Base-by-base conservation (phyloP, 2,797 vertebrate species). In the Sebastes hubbsi region DNA sequence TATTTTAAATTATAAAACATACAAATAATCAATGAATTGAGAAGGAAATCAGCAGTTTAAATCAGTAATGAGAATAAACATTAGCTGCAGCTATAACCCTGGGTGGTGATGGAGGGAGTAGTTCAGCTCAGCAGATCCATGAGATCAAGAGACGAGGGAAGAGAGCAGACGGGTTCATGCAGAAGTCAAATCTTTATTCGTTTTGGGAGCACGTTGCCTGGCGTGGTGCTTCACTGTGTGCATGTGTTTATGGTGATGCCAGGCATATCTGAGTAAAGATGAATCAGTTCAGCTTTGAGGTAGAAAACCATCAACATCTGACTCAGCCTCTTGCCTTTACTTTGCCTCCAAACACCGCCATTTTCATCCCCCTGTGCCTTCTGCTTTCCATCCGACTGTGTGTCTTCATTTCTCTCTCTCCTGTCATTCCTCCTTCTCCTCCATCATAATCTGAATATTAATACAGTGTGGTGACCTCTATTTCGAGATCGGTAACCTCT, bases 401-500 rank as follows among this genome's bases (percentile, higher is more conserved):
- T 27, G 14, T 60, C 8, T 36, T 75, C 10, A 60, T 66, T 63
- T 67, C 12, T 27, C 6, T 12, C 6, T 12, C 6, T 46, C n/a
- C 13, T 42, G 24, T 32, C 63, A 55, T 32, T 32, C 25, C 18
- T 2, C 16, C 4, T 3, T 25, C 22, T 65, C 4, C 22, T 34
- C n/a, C 3, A 2, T 0, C 14, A 25, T n/a, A 16, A 46, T 46
- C 8, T 46, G 42, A 46, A 46, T 79, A 52, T 75, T 58, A 67
- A 67, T 69, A 11, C 20, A 24, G 29, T 64, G 36, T 54, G 8
- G 52, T 75, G 38, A 82, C 66, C 72, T 67, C 60, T 32, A 27
- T 78, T 74, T 82, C n/a, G 4, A 34, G 14, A 81, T 78, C 36
- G 34, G 16, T 70, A 67, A 52, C 71, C 73, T 83, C 61, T 30